Evolutionary conservation across 64 coral and sea anemone genomes (phyloP).

Genomic region (Actinia tenebrosa): DNA sequence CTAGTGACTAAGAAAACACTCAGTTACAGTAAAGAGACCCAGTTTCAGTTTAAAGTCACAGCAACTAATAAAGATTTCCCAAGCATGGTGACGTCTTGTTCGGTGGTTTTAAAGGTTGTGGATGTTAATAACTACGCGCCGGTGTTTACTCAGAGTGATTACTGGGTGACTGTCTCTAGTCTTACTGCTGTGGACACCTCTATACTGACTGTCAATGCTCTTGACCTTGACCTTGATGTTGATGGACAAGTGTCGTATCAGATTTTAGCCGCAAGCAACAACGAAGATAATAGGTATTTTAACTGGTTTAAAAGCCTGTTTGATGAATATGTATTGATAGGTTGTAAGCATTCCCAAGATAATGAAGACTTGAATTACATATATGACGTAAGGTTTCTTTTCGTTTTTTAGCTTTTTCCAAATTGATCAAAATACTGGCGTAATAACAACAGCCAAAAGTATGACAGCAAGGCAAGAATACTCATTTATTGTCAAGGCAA

Average conservation of each 20-base stretch:
- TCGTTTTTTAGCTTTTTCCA: slow-evolving; percentile 19
- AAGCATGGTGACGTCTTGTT: slow-evolving; percentile 28
- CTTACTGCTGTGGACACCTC: slow-evolving; percentile 23
- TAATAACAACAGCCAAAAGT: slow-evolving; percentile 8
- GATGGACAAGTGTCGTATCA: slow-evolving; percentile 33
- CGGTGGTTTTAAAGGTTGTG: slow-evolving; percentile 43
- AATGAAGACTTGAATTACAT: too few species aligned
- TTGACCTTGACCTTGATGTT: slow-evolving; percentile 43
- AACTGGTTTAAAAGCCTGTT: not conserved
- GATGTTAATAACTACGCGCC: slow-evolving; percentile 59
- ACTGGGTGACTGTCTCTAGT: slow-evolving; percentile 62
- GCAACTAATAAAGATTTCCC: slow-evolving; percentile 45
- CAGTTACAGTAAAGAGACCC: not conserved
- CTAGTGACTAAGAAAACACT: slow-evolving; percentile 42
- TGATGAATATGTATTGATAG: too few species aligned
- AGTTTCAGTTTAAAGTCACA: slow-evolving; percentile 61
- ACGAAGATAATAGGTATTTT: not conserved
- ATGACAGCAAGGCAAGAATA: slow-evolving; percentile 45
- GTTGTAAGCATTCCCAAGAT: too few species aligned
- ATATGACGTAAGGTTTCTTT: not conserved
- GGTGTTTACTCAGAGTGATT: slow-evolving; percentile 51
- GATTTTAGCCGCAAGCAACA: not conserved
- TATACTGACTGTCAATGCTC: slow-evolving; percentile 36
- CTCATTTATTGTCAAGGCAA: slow-evolving; percentile 52
- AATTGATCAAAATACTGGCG: slow-evolving; percentile 33